phyloP scores from a whole-genome alignment of 2,113 vertebrate genomes.

The Antennarius striatus region DNA sequence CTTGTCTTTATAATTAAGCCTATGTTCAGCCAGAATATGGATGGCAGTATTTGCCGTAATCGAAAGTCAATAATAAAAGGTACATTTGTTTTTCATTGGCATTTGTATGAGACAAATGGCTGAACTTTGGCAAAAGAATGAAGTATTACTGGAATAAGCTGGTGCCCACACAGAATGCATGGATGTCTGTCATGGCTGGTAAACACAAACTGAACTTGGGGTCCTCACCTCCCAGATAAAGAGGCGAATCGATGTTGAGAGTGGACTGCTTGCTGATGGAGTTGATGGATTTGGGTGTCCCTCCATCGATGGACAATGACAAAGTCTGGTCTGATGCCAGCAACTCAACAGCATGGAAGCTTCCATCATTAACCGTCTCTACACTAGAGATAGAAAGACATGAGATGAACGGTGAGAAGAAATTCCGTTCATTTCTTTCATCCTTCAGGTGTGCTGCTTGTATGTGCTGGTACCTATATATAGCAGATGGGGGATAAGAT shows the following conservation, averaged over 20 bases:
- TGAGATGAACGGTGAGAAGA: neutral
- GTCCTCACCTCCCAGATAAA: slow-evolving; percentile 94
- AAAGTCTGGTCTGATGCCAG: slow-evolving; percentile 90
- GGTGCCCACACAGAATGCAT: too few relatives aligned
- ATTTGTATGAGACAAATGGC: too few relatives aligned
- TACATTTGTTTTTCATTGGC: too few relatives aligned
- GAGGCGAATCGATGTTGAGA: slow-evolving; percentile 88
- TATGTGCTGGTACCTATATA: slow-evolving; percentile 87
- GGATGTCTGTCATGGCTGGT: too few relatives aligned
- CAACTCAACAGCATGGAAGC: slow-evolving; percentile 94
- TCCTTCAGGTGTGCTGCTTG: slow-evolving; percentile 15
- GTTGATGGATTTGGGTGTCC: slow-evolving; percentile 92
- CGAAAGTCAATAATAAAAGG: too few relatives aligned
- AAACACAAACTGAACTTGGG: neutral
- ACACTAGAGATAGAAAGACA: slow-evolving; percentile 75
- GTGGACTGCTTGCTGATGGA: slow-evolving; percentile 92
- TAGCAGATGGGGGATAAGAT: slow-evolving; percentile 91
- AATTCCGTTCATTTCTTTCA: slow-evolving; percentile 10
- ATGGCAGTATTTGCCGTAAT: too few relatives aligned
- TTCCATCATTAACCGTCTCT: slow-evolving; percentile 97
- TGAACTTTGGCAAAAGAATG: too few relatives aligned
- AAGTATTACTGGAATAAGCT: too few relatives aligned
- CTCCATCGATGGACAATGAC: slow-evolving; percentile 93
- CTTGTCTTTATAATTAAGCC: too few relatives aligned
- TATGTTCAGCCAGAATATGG: too few relatives aligned